Evolutionary conservation across 2,888 invertebrate species (phyloP), one percentile per base, ranked within the genome.

Genomic region (Lacanobia oleracea): DNA sequence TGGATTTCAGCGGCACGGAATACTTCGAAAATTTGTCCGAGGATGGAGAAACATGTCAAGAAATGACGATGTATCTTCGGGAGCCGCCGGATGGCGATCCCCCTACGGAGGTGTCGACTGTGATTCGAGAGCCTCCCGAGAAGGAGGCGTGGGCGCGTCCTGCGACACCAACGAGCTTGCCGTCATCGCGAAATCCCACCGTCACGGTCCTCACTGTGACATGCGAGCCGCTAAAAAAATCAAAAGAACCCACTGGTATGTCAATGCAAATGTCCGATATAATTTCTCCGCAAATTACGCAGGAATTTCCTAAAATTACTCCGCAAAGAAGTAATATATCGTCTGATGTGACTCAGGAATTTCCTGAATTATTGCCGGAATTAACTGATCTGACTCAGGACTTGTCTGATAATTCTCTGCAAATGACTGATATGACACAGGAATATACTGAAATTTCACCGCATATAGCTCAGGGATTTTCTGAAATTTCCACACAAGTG

Each of bases 1-100:
- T 71, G 21, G 68, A 70, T 14, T 43, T 68, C 14, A 33, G 27
- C 2, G 51, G 51, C 33, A 37, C 37, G 9, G 66, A 33, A 6
- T 33, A 70, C 51, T 53, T 43, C 21, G 21, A 70, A 14, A 27
- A 53, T 12, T 16, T 43, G 51, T 33, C 53, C 4, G 1, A 18
- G 18, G 21, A 43, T 10, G 68, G 27, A 51, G 18, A 70, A 12
- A 43, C 43, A 43, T 21, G 71, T 14, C 27, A 21, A 14, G 51
- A 53, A 53, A 70, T 43, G 9, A 43, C 43, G 14, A 70, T 27
- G 18, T 21, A 14, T 43, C 21, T 43, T 21, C 43, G 51, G 4
- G 40, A 67, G 14, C 14, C 21, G 12, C 45, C 37, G 7, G 54
- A 9, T 14, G 9, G 21, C 12, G 21, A 14, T 51, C n/a, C 12